Evolutionary conservation across 2,888 invertebrate species (phyloP), one percentile per base, ranked within the genome.

Genomic region (Hedya salicella): DNA sequence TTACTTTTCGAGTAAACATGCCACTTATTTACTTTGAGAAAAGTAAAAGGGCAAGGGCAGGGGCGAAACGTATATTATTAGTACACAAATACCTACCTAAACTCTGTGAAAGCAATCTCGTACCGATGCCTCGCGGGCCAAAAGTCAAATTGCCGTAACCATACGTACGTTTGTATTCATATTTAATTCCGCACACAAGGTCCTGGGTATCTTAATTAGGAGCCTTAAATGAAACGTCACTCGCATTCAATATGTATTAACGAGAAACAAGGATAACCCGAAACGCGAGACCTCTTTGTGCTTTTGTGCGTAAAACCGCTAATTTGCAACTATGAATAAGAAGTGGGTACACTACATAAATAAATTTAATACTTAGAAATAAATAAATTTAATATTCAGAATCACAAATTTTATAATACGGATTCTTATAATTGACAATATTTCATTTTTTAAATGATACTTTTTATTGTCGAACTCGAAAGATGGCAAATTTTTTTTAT

Each of bases 171-270:
- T 50, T 50, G 30, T 30, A 16, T 50, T 16, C 50, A 50, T 50
- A 50, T 50, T 50, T 50, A 30, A 50, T 50, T 32, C 30, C 9
- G 14, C 25, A 50, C 50, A 42, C 14, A 30, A 50, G 50, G 25
- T 25, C 30, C 14, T 3, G 6, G 25, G 44, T 49, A 49, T 32
- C 16, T 50, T 50, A 50, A 50, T 50, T 32, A 16, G 52, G 8
- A 4, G 6, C 36, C 17, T 16, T 52, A 52, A 52, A 36, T 36
- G 17, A 52, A 52, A 14, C 3, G 52, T 52, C n/a, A n/a, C 52
- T 32, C 36, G 17, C 36, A 52, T 21, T 25, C 48, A 48, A 48
- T 25, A n/a, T 48, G n/a, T 21, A 48, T 48, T 21, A 48, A 48
- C 48, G 21, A 9, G 17, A 17, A 16, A 44, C 9, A 11, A 11